These are phyloP conservation scores for Drosophila nigritarsus DNA, from an alignment of 2,888 invertebrate genomes.

Conservation along the genomic window DNA sequence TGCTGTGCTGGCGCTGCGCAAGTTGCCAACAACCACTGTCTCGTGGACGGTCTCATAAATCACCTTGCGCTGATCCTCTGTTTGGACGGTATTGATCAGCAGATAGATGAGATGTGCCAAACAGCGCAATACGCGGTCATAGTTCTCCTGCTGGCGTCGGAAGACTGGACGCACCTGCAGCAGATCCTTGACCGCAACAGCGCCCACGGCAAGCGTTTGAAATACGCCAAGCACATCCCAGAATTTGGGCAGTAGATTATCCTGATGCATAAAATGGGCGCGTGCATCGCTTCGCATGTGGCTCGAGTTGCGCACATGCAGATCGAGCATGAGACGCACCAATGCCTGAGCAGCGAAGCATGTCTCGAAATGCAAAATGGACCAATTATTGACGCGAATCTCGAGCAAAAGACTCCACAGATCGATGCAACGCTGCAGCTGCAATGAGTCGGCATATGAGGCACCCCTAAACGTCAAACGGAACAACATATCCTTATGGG, in stretches of 20 bases:
- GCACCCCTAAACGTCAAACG: constrained; percentile 91
- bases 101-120: constrained; percentile 91
- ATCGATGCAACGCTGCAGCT: constrained; percentile 93
- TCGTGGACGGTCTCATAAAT: constrained; percentile 86
- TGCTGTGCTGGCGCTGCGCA: constrained; percentile 89
- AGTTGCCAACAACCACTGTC: constrained; percentile 86
- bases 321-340: constrained; percentile 92
- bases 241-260: constrained; percentile 87
- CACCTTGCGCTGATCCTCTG: constrained; percentile 85
- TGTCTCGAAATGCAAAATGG: constrained; percentile 91
- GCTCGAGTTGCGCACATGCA: constrained; percentile 87
- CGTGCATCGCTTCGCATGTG: constrained; percentile 59
- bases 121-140: constrained; percentile 92
- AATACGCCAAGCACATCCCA: constrained; percentile 90
- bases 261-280: constrained; percentile 74
- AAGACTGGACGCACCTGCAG: constrained; percentile 89
- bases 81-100: constrained; percentile 87
- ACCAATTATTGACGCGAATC: constrained; percentile 91
- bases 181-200: constrained; percentile 87
- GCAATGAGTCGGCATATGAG: constrained; percentile 89
- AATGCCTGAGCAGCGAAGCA: constrained; percentile 94
- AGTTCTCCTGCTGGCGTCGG: constrained; percentile 92
- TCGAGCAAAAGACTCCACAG: constrained; percentile 94
- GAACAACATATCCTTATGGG: constrained; percentile 95
- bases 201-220: constrained; percentile 88